These are phyloP conservation scores for Eutolmus rufibarbis DNA, from an alignment of 2,888 invertebrate species.

Conservation along the genomic window DNA sequence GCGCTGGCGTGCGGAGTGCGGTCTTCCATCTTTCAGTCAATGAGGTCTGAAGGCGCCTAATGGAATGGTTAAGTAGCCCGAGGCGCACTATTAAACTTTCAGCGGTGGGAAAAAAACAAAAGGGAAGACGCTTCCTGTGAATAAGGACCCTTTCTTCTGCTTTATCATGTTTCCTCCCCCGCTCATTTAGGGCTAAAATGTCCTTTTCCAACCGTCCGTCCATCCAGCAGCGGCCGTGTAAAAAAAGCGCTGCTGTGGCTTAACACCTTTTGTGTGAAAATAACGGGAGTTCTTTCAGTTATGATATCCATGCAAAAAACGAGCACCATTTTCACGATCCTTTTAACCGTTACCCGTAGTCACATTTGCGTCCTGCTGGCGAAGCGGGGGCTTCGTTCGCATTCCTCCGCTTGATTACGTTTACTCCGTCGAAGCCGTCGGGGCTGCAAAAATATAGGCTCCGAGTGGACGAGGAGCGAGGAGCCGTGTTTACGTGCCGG, in stretches of 20 bases:
- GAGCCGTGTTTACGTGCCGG: neutral
- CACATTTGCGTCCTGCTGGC: neutral
- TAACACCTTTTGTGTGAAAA: neutral
- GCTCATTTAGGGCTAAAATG: neutral
- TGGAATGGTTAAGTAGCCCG: constrained; percentile 27
- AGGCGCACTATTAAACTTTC: constrained; percentile 20
- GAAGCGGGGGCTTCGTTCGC: neutral
- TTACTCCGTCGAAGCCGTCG: neutral
- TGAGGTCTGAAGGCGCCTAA: constrained; percentile 2
- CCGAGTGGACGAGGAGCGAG: neutral
- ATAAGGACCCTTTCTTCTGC: neutral
- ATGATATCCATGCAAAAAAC: neutral
- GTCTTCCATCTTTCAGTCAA: neutral
- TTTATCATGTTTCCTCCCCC: neutral
- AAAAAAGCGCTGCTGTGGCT: neutral
- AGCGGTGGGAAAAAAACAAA: neutral
- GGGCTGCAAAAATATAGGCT: neutral
- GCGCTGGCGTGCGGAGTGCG: neutral
- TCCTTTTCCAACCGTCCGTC: neutral
- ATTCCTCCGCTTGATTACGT: neutral
- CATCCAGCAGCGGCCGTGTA: neutral
- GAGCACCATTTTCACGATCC: neutral
- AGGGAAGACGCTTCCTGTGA: neutral
- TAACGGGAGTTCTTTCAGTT: neutral
- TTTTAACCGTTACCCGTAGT: neutral